Evolutionary conservation across 2,797 vertebrate species (phyloP).

Genomic region (Pyrocephalus nanus): DNA sequence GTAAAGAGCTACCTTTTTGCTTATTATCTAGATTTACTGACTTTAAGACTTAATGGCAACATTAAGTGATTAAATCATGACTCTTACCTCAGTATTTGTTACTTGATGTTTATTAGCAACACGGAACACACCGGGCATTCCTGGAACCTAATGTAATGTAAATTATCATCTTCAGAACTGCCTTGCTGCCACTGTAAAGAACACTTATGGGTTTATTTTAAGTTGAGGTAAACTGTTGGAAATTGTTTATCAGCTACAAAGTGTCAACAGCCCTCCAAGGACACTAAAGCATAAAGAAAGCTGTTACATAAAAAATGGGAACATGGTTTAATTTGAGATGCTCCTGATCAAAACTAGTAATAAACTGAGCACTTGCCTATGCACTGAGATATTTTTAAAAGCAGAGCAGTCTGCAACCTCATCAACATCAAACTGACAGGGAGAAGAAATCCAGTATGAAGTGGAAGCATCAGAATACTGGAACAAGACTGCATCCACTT

Average conservation of each 20-base stretch:
- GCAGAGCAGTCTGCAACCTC: not conserved
- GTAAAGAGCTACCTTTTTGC: constrained; percentile 41
- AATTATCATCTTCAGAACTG: constrained; percentile 39
- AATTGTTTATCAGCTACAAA: constrained; percentile 26
- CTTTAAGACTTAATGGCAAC: constrained; percentile 50
- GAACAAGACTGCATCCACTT: not conserved
- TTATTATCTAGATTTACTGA: constrained; percentile 56
- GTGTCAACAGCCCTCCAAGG: constrained; percentile 22
- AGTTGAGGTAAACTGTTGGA: not conserved
- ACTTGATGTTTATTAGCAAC: constrained; percentile 52
- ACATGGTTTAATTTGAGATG: not conserved
- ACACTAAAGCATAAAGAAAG: not conserved
- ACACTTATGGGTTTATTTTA: constrained; percentile 15
- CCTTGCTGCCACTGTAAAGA: constrained; percentile 22
- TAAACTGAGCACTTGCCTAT: not conserved
- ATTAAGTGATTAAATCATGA: constrained; percentile 55
- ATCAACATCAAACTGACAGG: not conserved
- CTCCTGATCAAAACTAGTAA: not conserved
- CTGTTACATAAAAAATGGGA: not conserved
- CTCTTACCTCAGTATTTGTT: constrained; percentile 46
- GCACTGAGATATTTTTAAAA: not conserved
- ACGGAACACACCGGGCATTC: constrained; percentile 30
- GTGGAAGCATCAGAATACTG: not conserved
- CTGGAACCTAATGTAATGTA: constrained; percentile 3
- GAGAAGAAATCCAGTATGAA: not conserved